These are phyloP conservation scores for Virgularia gustaviana DNA, from an alignment of 92 coral and sea anemone species.

Conservation along the genomic window DNA sequence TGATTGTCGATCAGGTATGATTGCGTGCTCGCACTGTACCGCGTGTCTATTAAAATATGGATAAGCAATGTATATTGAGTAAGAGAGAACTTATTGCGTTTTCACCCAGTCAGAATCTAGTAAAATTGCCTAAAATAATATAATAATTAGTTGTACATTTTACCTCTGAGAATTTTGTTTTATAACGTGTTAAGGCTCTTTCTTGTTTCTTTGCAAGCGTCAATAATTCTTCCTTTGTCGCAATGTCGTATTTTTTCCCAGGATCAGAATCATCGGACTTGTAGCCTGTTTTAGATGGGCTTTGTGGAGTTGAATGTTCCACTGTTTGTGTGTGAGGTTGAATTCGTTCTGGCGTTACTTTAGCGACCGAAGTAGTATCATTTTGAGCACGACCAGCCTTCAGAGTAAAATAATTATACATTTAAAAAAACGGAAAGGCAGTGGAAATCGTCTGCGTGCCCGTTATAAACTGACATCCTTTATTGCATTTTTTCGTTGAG, in stretches of 20 bases:
- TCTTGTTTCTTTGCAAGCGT: constrained; percentile 79
- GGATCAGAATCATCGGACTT: constrained; percentile 87
- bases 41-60: no score
- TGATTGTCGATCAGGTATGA: no score
- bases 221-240: constrained; percentile 76
- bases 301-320: constrained; percentile 54
- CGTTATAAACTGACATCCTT: no score
- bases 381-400: constrained; percentile 38
- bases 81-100: no score
- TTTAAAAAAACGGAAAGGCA: background rate
- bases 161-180: constrained; percentile 90
- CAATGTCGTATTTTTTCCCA: constrained; percentile 71
- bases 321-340: constrained; percentile 47
- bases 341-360: constrained; percentile 47
- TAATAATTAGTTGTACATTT: background rate
- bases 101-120: no score
- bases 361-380: constrained; percentile 10
- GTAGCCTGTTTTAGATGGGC: constrained; percentile 63
- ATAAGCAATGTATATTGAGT: no score
- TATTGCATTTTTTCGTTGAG: no score
- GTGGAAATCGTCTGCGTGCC: no score
- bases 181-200: constrained; percentile 74
- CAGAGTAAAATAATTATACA: background rate
- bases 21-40: no score
- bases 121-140: background rate